Evolutionary conservation across 1,140 invertebrate species (phyloP), one percentile per base, ranked within the genome.

Genomic region (Diuraphis noxia): DNA sequence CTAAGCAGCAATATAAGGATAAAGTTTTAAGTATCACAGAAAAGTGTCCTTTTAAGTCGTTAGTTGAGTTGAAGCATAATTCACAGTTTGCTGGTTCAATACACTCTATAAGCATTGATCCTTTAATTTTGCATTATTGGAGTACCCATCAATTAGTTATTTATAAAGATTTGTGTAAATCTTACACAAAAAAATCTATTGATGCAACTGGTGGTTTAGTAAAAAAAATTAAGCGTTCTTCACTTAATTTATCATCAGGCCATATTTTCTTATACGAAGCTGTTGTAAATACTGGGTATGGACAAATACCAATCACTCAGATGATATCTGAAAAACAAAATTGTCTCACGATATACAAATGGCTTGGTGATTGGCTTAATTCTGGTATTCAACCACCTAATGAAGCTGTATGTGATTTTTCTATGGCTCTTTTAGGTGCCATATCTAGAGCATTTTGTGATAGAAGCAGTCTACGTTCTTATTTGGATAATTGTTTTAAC

Each of bases 151-250:
- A 84, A 84, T n/a, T 84, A 84, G 10, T 84, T 6, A 84, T 84
- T 84, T 84, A 43, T 19, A 84, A 84, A 84, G 81, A 84, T 84
- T 84, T 84, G 36, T 87, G 46, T 52, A 87, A 87, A 87, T 49
- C 30, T 23, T 87, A 87, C 23, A n/a, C n/a, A 34, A 87, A 52
- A 87, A 10, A 52, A 2, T 49, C 46, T 30, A 52, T 87, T 36
- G 30, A 52, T 36, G 85, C n/a, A 43, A 52, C 34, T 34, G 34
- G 34, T 25, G 46, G 85, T 7, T 52, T 52, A 8, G 21, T 87
- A 23, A 87, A 87, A 86, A 87, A 87, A 87, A 36, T 52, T 25
- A 87, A 87, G 7, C 43, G 85, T 36, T 36, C 85, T 1, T 87
- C 46, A 23, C 30, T 49, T 23, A 52, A 87, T 52, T 87, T 87